Evolutionary conservation across 1,140 invertebrate species (phyloP).

Genomic region (Mactra quadrangularis): DNA sequence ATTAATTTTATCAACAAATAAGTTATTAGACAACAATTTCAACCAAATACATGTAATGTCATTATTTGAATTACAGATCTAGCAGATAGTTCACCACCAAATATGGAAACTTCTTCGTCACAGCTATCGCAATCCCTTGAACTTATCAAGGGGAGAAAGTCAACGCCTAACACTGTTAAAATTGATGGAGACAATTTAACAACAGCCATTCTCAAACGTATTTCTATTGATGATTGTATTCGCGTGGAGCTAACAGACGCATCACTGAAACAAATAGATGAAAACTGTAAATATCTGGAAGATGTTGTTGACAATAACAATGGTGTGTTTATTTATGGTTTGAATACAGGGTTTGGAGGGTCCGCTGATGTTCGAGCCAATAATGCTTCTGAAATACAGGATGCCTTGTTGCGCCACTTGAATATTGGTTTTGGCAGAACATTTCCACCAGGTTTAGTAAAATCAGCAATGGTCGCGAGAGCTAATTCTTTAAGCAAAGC

Average conservation of each 20-base stretch:
- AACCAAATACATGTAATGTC: no score
- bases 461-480: slow-evolving; percentile 5
- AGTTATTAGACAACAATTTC: no score
- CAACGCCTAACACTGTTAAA: not conserved
- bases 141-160: no score
- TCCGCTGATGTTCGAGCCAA: not conserved
- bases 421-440: not conserved
- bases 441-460: not conserved
- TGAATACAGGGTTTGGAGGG: slow-evolving; percentile 32
- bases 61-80: no score
- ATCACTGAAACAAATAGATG: not conserved
- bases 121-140: no score
- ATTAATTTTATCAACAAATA: no score
- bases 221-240: not conserved
- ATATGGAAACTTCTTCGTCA: no score
- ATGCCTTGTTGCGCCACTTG: not conserved
- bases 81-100: no score
- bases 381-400: not conserved
- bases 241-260: not conserved
- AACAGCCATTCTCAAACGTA: not conserved
- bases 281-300: not conserved
- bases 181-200: not conserved
- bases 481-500: slow-evolving; percentile 4
- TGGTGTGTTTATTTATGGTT: not conserved
- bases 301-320: not conserved